Conservation (phyloP, 2,113 vertebrate genomes). For the Pongo pygmaeus region DNA sequence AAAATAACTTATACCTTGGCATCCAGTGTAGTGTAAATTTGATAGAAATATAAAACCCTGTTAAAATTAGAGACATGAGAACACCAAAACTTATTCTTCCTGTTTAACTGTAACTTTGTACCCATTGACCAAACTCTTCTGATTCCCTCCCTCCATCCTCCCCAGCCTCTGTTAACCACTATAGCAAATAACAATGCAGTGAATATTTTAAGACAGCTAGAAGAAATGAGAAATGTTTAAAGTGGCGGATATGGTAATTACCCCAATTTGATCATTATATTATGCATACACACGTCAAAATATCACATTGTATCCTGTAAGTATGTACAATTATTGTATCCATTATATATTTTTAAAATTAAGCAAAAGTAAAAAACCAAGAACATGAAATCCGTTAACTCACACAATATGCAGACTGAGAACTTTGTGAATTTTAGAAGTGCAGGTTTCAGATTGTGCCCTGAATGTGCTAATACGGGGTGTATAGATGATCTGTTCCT, state of each 20-base stretch:
- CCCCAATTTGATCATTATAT: not conserved
- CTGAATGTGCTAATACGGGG: not conserved
- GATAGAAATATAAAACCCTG: not conserved
- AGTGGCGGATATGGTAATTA: not conserved
- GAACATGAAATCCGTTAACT: not conserved
- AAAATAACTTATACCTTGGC: not conserved
- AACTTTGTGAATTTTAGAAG: constrained; percentile 12
- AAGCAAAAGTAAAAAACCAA: not conserved
- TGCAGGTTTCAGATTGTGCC: not conserved
- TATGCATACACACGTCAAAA: not conserved
- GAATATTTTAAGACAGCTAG: not conserved
- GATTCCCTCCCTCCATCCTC: not conserved
- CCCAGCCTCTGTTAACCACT: not conserved
- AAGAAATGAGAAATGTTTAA: not conserved
- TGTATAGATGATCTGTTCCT: not conserved
- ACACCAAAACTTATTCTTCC: not conserved
- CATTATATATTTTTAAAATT: not conserved
- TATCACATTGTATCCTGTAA: not conserved
- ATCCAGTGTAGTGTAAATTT: not conserved
- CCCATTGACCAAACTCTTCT: not conserved
- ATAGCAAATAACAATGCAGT: not conserved
- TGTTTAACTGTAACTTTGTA: not conserved
- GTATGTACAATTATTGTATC: not conserved
- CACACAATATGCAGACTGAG: not conserved
- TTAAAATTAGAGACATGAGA: not conserved